Conservation (phyloP, 2,888 invertebrate genomes). For the Ptilodon capucinus region DNA sequence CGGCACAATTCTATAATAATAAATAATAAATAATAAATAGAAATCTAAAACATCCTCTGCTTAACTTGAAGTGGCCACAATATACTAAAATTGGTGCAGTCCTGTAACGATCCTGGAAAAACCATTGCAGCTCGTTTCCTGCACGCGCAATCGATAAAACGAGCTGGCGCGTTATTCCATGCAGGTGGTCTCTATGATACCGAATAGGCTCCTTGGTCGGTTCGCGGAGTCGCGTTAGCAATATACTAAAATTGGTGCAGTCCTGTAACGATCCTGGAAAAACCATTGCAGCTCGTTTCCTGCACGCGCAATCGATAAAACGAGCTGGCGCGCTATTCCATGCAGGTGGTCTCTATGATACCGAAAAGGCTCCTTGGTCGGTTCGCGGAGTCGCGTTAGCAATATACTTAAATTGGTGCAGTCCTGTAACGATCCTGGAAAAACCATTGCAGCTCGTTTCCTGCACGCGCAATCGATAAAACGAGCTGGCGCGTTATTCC, state of each 20-base stretch:
- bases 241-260: too few relatives aligned
- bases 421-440: background rate
- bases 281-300: background rate
- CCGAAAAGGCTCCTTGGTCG: background rate
- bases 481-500: background rate
- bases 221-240: conserved; percentile 16
- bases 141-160: background rate
- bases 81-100: too few relatives aligned
- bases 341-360: conserved; percentile 3
- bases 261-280: background rate
- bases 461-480: background rate
- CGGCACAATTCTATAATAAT: too few relatives aligned
- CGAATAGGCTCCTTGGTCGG: background rate
- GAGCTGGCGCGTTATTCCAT: background rate
- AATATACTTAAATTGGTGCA: too few relatives aligned
- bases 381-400: conserved; percentile 14
- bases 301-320: background rate
- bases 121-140: background rate
- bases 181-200: conserved; percentile 3
- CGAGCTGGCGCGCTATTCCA: background rate
- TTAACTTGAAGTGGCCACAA: too few relatives aligned
- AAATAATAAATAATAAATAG: too few relatives aligned
- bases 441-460: background rate
- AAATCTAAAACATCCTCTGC: too few relatives aligned
- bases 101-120: background rate